Percentiles rank a stretch among this genome's conserved stretches.
phyloP scores from a whole-genome alignment of 1,140 invertebrate genomes.

The Panagrolaimus sp. region DNA sequence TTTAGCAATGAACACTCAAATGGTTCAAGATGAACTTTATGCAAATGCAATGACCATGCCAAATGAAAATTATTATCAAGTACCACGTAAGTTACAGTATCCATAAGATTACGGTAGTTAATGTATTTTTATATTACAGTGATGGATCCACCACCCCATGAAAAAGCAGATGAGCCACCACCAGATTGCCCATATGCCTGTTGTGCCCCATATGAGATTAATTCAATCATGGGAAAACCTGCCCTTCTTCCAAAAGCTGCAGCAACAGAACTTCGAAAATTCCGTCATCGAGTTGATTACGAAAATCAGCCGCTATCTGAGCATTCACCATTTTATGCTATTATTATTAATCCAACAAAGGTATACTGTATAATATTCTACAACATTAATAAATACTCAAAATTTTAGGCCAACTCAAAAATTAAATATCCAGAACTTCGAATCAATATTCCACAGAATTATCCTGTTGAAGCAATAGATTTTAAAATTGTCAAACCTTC shows the following conservation, averaged over 20 bases:
- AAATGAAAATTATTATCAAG: too few species aligned
- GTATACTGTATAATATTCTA: neutral
- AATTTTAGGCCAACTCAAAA: neutral
- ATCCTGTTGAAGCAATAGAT: neutral
- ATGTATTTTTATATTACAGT: too few species aligned
- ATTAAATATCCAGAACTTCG: neutral
- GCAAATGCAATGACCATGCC: too few species aligned
- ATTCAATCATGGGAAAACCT: neutral
- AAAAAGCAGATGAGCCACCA: too few species aligned
- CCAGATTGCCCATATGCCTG: neutral
- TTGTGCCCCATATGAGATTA: neutral
- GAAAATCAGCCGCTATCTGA: conserved; percentile 4
- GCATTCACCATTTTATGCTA: neutral
- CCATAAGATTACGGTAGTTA: too few species aligned
- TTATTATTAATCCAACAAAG: neutral
- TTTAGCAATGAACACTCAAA: too few species aligned
- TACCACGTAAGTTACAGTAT: too few species aligned
- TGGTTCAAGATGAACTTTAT: too few species aligned
- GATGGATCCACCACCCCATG: too few species aligned
- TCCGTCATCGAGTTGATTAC: conserved; percentile 6
- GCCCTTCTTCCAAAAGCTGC: neutral
- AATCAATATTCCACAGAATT: neutral
- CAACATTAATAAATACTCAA: too few species aligned
- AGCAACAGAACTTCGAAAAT: conserved; percentile 9
- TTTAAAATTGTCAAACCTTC: neutral